Evolutionary conservation across 2,888 invertebrate species (phyloP), one percentile per base, ranked within the genome.

Genomic region (Acronicta alni): DNA sequence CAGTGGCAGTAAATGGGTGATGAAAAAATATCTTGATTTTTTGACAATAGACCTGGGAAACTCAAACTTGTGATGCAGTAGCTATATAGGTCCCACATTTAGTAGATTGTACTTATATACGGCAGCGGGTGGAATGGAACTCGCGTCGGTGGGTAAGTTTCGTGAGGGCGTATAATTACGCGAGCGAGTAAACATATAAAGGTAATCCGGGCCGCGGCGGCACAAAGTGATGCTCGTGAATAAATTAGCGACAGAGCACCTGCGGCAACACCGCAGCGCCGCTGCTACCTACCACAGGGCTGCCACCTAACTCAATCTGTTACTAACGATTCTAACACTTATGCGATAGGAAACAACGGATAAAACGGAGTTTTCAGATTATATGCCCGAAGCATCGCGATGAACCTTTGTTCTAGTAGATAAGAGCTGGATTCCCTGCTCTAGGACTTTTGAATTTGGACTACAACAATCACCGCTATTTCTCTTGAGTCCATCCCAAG

Each of bases 211-310:
- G 90, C 87, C 89, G 92, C 89, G 91, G 90, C 87, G 90, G 90
- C 92, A 92, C 91, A 92, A 92, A 93, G 92, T 92, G 93, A 92
- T 92, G 89, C 90, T 87, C 90, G 88, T 89, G 92, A 92, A 92
- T 92, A 90, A 91, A 92, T 91, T 89, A 90, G 87, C 87, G 85
- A 67, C 75, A 69, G 80, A 88, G 87, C 92, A 92, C 92, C 92
- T 92, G 92, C 88, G 89, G 83, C 77, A 77, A 79, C 83, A 89
- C 92, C 90, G 85, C 91, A 88, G 79, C 75, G 78, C 71, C 53
- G 51, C 75, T 72, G 69, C 70, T 64, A 72, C 63, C 51, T 62
- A 61, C 41, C 53, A 16, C 75, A 87, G 88, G 88, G 87, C 75
- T 89, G 78, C 70, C 67, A 58, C 72, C 47, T 45, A 26, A 38